Conservation (phyloP, 2,797 vertebrate species). For the Lepilemur septentrionalis region DNA sequence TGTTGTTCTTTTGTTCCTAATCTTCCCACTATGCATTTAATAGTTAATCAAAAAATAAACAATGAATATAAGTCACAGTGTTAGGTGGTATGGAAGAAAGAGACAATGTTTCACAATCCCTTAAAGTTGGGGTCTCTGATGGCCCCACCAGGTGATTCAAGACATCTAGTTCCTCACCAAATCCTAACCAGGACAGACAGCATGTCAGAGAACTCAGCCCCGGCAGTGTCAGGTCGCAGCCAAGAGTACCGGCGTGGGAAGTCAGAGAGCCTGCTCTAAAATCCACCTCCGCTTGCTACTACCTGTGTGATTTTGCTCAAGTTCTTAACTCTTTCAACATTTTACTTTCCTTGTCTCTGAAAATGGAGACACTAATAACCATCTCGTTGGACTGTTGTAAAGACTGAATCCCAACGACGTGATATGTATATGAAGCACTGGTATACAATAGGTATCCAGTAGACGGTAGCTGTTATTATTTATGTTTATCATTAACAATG, state of each 20-base stretch:
- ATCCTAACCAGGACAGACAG: neutral
- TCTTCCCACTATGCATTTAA: neutral
- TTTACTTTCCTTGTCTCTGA: neutral
- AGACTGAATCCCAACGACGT: neutral
- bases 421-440: neutral
- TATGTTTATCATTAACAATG: neutral
- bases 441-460: neutral
- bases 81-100: neutral
- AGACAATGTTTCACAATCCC: neutral
- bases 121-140: neutral
- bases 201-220: neutral
- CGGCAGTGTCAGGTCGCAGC: too few species aligned
- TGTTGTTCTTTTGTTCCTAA: neutral
- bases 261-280: neutral
- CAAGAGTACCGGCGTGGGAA: fast-evolving
- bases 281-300: neutral
- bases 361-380: neutral
- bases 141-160: neutral
- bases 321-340: neutral
- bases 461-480: neutral
- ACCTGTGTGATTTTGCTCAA: neutral
- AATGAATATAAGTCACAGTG: neutral
- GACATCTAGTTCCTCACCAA: neutral
- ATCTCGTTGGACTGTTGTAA: neutral
- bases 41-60: neutral